These are phyloP conservation scores for Hirundo rustica DNA, from an alignment of 2,797 vertebrate genomes.

Conservation along the genomic window DNA sequence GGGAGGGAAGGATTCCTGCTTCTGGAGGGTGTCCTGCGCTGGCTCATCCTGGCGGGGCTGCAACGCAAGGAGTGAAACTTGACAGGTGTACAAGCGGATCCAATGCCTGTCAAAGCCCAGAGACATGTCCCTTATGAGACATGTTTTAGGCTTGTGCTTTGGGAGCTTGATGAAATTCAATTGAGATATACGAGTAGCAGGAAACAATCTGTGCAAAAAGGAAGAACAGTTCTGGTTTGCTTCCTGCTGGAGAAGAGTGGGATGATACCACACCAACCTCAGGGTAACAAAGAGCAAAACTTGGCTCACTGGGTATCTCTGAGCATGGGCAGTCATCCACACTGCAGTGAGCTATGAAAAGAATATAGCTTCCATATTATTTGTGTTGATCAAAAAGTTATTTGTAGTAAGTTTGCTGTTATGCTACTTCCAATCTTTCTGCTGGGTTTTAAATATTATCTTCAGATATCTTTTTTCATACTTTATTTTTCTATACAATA, in stretches of 20 bases:
- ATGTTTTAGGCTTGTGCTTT: background rate
- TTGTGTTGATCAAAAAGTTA: background rate
- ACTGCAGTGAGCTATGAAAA: background rate
- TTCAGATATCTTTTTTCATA: background rate
- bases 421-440: background rate
- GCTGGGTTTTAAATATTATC: constrained; percentile 7
- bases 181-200: fast-evolving
- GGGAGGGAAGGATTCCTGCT: background rate
- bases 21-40: background rate
- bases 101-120: background rate
- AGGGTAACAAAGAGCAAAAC: background rate
- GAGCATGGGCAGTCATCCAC: background rate
- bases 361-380: background rate
- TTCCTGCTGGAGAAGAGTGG: background rate
- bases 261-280: fast-evolving
- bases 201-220: background rate
- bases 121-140: background rate
- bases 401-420: constrained; percentile 14
- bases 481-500: constrained; percentile 19
- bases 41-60: background rate
- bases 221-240: background rate
- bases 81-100: fast-evolving
- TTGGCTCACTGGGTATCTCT: background rate
- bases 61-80: background rate
- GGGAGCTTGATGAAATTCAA: background rate